Percentiles rank a stretch among this genome's conserved stretches.
Conservation (phyloP, 1,140 invertebrate species). For the Panagrolaimus sp. region DNA sequence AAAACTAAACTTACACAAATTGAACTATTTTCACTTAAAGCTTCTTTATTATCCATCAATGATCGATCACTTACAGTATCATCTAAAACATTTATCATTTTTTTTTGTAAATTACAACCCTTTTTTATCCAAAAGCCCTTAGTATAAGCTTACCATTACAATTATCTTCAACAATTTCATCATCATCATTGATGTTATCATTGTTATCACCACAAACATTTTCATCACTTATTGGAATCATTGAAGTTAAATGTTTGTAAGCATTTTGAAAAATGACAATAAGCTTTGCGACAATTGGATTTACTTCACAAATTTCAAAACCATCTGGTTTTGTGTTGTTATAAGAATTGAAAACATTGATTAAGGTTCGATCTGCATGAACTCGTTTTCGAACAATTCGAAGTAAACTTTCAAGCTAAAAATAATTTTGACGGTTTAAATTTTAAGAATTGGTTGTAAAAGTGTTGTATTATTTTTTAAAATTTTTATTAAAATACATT, state of each 20-base stretch:
- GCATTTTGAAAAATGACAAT: conserved; percentile 42
- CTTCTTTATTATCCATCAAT: no score
- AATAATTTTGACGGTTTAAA: background rate
- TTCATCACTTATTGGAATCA: conserved; percentile 3
- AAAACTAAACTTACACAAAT: no score
- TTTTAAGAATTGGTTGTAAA: no score
- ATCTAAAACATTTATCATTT: no score
- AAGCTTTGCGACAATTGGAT: conserved; percentile 41
- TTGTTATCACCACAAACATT: background rate
- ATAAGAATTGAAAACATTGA: conserved; percentile 41
- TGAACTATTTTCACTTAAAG: no score
- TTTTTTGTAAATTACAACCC: no score
- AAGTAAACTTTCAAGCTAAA: conserved; percentile 38
- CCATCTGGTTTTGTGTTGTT: conserved; percentile 34
- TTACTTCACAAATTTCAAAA: conserved; percentile 36
- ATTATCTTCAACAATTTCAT: no score
- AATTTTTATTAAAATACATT: no score
- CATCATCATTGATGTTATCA: conserved; percentile 18
- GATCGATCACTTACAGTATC: no score
- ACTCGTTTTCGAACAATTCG: conserved; percentile 43
- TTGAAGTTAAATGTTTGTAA: conserved; percentile 34
- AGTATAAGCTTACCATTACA: conserved; percentile 1
- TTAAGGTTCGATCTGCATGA: conserved; percentile 35
- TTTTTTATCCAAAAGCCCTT: conserved; percentile 17
- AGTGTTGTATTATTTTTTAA: no score